Evolutionary conservation across 1,140 invertebrate genomes (phyloP).

Genomic region (Procambarus virginalis): DNA sequence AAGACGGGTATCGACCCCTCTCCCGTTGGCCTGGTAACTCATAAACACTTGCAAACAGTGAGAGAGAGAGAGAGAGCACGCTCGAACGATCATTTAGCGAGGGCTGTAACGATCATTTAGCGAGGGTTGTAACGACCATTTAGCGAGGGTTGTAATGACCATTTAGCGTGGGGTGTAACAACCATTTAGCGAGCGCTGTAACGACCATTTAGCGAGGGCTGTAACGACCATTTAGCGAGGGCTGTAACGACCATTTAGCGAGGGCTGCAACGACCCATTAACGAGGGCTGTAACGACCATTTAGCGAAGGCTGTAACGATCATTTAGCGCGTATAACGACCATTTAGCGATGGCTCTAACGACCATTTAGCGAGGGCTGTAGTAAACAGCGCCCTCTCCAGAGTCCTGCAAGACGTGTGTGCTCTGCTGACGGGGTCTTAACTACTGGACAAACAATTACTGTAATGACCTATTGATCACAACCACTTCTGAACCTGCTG

Average conservation of each 20-base stretch:
- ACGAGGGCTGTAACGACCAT: too few species aligned
- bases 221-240: neutral
- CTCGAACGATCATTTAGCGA: neutral
- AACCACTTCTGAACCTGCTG: too few species aligned
- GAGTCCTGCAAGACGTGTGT: too few species aligned
- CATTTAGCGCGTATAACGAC: too few species aligned
- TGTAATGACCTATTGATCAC: neutral
- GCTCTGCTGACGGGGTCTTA: neutral
- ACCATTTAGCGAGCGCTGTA: neutral
- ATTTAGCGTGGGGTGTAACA: neutral
- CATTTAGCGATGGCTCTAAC: too few species aligned
- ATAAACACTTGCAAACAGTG: conserved; percentile 8
- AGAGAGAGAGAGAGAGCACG: conserved; percentile 30
- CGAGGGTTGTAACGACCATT: neutral
- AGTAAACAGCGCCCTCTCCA: too few species aligned
- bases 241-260: neutral
- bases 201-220: neutral
- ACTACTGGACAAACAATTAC: neutral
- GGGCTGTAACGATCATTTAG: neutral
- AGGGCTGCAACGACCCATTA: too few species aligned
- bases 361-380: too few species aligned
- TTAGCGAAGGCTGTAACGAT: too few species aligned
- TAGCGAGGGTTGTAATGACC: neutral
- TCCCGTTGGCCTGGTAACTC: neutral
- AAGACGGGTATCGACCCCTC: neutral